These are phyloP conservation scores for Macaca mulatta DNA, from an alignment of 2,113 vertebrate species.

Conservation along the genomic window DNA sequence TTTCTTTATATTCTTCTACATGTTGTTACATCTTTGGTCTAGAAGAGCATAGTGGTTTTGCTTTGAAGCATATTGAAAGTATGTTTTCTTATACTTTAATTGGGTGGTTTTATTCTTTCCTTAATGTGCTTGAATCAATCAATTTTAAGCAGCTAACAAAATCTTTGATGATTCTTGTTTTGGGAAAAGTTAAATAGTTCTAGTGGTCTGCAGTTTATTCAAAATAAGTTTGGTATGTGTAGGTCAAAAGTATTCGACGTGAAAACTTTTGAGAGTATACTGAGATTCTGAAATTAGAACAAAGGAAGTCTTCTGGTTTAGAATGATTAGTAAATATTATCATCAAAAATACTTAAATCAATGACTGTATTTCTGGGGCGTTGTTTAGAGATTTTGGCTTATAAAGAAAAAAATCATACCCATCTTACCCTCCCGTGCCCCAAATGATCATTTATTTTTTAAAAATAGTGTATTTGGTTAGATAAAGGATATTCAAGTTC, in stretches of 20 bases:
- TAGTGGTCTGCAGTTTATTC: neutral
- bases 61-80: neutral
- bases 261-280: neutral
- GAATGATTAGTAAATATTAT: neutral
- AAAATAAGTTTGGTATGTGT: neutral
- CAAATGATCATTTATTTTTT: neutral
- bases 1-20: neutral
- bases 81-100: neutral
- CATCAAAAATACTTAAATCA: neutral
- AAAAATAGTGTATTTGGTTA: neutral
- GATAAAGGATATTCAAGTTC: neutral
- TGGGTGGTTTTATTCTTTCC: neutral
- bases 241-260: neutral
- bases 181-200: neutral
- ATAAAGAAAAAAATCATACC: neutral
- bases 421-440: neutral
- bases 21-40: neutral
- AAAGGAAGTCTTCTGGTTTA: neutral
- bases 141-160: neutral
- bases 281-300: neutral
- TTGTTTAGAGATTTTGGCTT: neutral
- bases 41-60: neutral
- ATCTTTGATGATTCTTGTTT: neutral
- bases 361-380: neutral
- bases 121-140: neutral